Evolutionary conservation across 2,888 invertebrate species (phyloP).

Genomic region (Taenaris catops): DNA sequence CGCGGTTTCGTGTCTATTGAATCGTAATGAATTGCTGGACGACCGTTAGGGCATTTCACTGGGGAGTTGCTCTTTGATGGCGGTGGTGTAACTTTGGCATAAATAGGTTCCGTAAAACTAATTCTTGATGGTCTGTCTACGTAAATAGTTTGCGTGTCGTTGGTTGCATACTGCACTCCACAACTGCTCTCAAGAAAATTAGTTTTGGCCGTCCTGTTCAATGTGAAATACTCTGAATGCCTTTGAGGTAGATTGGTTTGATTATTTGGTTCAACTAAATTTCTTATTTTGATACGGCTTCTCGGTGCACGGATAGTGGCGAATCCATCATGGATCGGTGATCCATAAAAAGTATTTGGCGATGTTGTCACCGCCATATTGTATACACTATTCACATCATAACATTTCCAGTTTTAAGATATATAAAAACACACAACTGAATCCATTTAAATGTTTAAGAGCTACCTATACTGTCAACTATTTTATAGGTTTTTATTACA

Average conservation of each 20-base stretch:
- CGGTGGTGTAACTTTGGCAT: constrained; percentile 68
- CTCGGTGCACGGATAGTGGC: constrained; percentile 88
- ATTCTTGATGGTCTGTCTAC: constrained; percentile 50
- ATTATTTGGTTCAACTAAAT: constrained; percentile 64
- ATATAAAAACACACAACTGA: no score
- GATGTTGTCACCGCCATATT: constrained; percentile 65
- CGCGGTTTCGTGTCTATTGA: constrained; percentile 72
- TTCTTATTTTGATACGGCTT: constrained; percentile 71
- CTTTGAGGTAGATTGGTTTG: constrained; percentile 65
- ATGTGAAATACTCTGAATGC: constrained; percentile 72
- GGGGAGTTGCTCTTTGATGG: constrained; percentile 59
- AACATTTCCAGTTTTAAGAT: constrained; percentile 4
- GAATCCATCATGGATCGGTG: constrained; percentile 90
- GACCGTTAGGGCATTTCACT: constrained; percentile 48
- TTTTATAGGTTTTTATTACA: no score
- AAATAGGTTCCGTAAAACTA: constrained; percentile 69
- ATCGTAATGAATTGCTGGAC: constrained; percentile 66
- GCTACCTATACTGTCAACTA: no score
- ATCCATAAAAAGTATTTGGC: constrained; percentile 57
- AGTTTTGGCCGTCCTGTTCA: constrained; percentile 64
- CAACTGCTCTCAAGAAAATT: constrained; percentile 61
- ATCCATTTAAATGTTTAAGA: no score
- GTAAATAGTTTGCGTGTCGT: constrained; percentile 33
- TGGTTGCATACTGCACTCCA: constrained; percentile 58
- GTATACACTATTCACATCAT: constrained; percentile 6